These are phyloP conservation scores for zebrafish (Danio rerio) DNA, from an alignment of 2,113 vertebrate species.

Conservation along the genomic window GRCz12tu NC_133178.1:16132001-16132500, in stretches of 20 bases:
- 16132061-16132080: slow-evolving; percentile 91
- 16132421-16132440: slow-evolving; percentile 87
- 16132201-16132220: slow-evolving; percentile 91
- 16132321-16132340: slow-evolving; percentile 91
- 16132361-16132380: slow-evolving; percentile 86
- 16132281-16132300: slow-evolving; percentile 93
- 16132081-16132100: slow-evolving; percentile 90
- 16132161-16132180: slow-evolving; percentile 90
- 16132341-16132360: slow-evolving; percentile 88
- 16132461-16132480: slow-evolving; percentile 84
- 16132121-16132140: slow-evolving; percentile 89
- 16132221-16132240: slow-evolving; percentile 93
- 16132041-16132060: slow-evolving; percentile 91
- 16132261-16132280: slow-evolving; percentile 91
- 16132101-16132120: slow-evolving; percentile 91
- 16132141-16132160: slow-evolving; percentile 90
- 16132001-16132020: slow-evolving; percentile 87
- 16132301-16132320: slow-evolving; percentile 93
- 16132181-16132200: slow-evolving; percentile 89
- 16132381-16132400: slow-evolving; percentile 88
- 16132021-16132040: slow-evolving; percentile 90
- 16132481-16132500: slow-evolving; percentile 88
- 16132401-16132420: slow-evolving; percentile 89
- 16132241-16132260: slow-evolving; percentile 86
- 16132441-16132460: slow-evolving; percentile 86